Evolutionary conservation across 1,140 invertebrate species (phyloP), one percentile per base, ranked within the genome.

Genomic region (Drosophila athabasca): DNA sequence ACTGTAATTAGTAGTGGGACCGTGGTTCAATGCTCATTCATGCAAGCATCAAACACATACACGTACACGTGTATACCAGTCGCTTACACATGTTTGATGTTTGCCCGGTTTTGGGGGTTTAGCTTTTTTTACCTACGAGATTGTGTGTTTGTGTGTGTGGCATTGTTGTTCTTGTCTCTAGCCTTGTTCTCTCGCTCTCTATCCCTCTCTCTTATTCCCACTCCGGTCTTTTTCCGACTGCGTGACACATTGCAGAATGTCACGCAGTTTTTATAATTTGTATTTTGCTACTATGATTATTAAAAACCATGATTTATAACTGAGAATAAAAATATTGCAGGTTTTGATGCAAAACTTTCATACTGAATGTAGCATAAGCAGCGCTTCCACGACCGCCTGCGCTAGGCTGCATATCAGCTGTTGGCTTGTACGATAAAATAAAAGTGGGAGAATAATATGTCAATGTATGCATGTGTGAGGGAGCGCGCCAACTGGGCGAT

Each of bases 401-500:
- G 45, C 78, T 57, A 61, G 53, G 60, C 54, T 76, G 54, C 67
- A 58, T 26, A 83, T 81, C 79, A 81, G 79, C 79, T 81, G 79
- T 81, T 81, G 53, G 54, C 53, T 29, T 19, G 43, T 45, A 52
- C 58, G 57, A 65, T 48, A 71, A 62, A 54, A 65, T 43, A 57
- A 64, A 73, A 52, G 50, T 61, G 73, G n/a, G 46, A 49, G 60
- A 82, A 76, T 69, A 64, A 52, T 8, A 26, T 39, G 8, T 48
- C 2, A 5, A 26, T 43, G 51, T n/a, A 26, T 46, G 43, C 2
- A 57, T 77, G 62, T 74, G 60, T 70, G 78, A 53, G 62, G 58
- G 69, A 69, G 79, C 80, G 79, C 79, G 79, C 79, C 79, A 82
- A 82, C 68, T 82, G 79, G 74, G 74, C 74, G 79, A 74, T 69